A percentile compares a stretch with the other conserved stretches of the same genome.
Evolutionary conservation across 1,140 invertebrate species (phyloP).

Genomic region (Drosophila paulistorum): DNA sequence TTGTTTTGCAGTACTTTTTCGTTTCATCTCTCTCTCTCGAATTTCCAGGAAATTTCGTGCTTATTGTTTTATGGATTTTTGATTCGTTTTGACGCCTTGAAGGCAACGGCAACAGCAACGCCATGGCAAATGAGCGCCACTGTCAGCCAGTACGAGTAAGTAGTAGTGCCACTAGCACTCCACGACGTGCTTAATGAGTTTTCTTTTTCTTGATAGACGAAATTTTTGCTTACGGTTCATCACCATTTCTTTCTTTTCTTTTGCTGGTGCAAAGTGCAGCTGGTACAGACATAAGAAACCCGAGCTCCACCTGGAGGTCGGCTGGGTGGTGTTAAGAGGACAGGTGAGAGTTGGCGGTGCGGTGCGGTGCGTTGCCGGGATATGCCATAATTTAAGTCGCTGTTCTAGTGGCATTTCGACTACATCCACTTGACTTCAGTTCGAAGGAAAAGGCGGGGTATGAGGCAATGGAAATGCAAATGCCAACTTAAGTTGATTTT

Average conservation of each 20-base stretch:
- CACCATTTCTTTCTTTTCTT: slow-evolving; percentile 43
- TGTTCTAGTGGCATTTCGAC: slow-evolving; percentile 76
- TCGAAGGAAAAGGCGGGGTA: background rate
- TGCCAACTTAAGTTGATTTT: slow-evolving; percentile 80
- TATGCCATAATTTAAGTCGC: slow-evolving; percentile 75
- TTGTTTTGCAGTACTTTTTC: slow-evolving; percentile 13
- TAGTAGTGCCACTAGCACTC: slow-evolving; percentile 46
- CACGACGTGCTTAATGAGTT: slow-evolving; percentile 79
- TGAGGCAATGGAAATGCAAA: slow-evolving; percentile 59
- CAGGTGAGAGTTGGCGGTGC: background rate
- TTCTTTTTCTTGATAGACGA: slow-evolving; percentile 50
- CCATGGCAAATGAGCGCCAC: slow-evolving; percentile 46
- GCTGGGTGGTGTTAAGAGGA: background rate
- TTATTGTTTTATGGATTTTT: slow-evolving; percentile 72
- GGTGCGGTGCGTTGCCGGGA: background rate
- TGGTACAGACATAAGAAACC: slow-evolving; percentile 8
- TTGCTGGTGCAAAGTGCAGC: slow-evolving; percentile 64
- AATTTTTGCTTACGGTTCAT: slow-evolving; percentile 78
- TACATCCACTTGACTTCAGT: slow-evolving; percentile 72
- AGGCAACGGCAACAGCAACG: background rate
- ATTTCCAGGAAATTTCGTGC: slow-evolving; percentile 56
- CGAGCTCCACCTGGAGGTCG: background rate
- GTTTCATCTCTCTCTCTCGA: slow-evolving; percentile 8
- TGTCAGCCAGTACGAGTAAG: slow-evolving; percentile 8
- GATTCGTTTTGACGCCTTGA: slow-evolving; percentile 65